Conservation (phyloP, 92 coral and sea anemone species). For the Palythoa caribaeorum region DNA sequence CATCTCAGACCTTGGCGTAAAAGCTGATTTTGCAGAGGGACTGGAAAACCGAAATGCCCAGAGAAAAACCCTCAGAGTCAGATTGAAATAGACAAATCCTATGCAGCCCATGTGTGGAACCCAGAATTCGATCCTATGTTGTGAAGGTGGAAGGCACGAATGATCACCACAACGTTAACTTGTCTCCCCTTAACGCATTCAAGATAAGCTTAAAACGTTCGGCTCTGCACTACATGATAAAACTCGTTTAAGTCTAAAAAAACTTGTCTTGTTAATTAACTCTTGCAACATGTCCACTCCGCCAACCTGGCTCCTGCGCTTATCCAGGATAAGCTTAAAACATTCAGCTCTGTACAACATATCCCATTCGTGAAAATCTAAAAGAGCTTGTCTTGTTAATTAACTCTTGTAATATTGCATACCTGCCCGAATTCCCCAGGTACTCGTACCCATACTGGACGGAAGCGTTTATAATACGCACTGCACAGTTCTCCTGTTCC, state of each 20-base stretch:
- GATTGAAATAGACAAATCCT: too few relatives aligned
- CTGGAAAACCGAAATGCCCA: too few relatives aligned
- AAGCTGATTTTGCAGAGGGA: too few relatives aligned
- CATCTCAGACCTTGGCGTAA: too few relatives aligned
- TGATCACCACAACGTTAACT: too few relatives aligned
- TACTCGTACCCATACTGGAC: constrained; percentile 98
- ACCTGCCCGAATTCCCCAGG: constrained; percentile 99
- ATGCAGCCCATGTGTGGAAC: too few relatives aligned
- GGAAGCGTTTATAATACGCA: constrained; percentile 95
- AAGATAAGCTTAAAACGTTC: neutral
- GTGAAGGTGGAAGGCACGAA: too few relatives aligned
- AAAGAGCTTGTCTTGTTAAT: neutral
- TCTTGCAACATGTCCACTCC: too few relatives aligned
- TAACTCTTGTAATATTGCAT: neutral
- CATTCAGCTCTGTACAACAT: neutral
- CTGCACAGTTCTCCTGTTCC: constrained; percentile 93
- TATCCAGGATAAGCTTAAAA: neutral
- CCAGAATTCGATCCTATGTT: too few relatives aligned
- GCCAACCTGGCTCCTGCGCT: too few relatives aligned
- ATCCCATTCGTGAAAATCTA: neutral
- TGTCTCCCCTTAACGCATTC: too few relatives aligned
- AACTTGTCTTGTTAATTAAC: neutral
- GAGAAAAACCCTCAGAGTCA: too few relatives aligned
- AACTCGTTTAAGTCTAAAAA: neutral
- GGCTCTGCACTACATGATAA: neutral